Conservation (phyloP, 2,888 invertebrate genomes). For the Nasonovia ribisnigri region DNA sequence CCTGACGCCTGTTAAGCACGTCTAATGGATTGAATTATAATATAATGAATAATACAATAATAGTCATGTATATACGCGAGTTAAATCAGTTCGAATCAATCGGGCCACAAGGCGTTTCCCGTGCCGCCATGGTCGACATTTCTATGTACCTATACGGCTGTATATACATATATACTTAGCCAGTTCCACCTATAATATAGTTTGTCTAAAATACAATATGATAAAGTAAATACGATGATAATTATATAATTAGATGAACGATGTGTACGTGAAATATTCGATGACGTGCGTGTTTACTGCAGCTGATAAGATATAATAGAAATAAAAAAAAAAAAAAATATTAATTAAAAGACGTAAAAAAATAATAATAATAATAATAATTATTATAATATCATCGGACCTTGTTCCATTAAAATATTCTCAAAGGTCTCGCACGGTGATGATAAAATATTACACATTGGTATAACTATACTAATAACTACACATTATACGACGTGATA, state of each 20-base stretch:
- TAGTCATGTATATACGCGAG: background rate
- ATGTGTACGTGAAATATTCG: background rate
- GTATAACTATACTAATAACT: background rate
- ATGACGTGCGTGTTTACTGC: background rate
- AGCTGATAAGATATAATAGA: background rate
- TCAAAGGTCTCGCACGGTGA: background rate
- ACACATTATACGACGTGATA: background rate
- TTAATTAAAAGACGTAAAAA: background rate
- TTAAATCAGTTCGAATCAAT: slow-evolving; percentile 6
- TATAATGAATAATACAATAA: background rate
- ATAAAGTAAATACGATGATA: background rate
- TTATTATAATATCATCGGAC: background rate
- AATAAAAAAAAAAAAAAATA: no score
- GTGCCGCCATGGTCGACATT: background rate
- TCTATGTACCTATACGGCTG: background rate
- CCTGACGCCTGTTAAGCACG: background rate
- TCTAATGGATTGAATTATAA: background rate
- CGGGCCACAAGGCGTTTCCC: background rate
- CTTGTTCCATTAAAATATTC: slow-evolving; percentile 39
- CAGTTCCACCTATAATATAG: background rate
- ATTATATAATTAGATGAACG: slow-evolving; percentile 7
- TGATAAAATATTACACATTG: background rate
- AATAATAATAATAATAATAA: background rate
- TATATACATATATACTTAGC: background rate
- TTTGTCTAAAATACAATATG: background rate